Conservation (phyloP, 23 tunicate species). For the Ciona savignyi region DNA sequence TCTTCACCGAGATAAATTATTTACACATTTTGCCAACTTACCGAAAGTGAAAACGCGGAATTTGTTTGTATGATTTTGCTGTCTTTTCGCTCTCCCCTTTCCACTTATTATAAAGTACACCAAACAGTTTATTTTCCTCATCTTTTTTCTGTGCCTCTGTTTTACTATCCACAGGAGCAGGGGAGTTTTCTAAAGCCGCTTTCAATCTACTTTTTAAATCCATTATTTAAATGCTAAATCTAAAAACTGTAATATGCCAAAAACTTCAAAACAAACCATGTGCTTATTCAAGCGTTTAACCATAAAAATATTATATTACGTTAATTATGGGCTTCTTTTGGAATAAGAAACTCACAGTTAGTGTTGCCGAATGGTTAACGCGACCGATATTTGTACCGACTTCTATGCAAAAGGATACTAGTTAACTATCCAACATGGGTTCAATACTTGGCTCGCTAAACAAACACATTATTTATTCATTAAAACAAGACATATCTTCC, state of each 20-base stretch:
- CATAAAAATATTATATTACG: no score
- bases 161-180: not conserved
- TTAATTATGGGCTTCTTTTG: no score
- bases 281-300: not conserved
- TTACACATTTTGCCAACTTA: no score
- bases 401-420: no score
- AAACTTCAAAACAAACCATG: not conserved
- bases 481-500: no score
- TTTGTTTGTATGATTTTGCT: conserved; percentile 48
- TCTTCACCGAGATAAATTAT: no score
- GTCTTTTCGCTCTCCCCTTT: conserved; percentile 38
- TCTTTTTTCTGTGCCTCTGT: conserved; percentile 26
- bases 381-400: no score
- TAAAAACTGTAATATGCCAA: not conserved
- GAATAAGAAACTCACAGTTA: no score
- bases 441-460: no score
- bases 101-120: conserved; percentile 42
- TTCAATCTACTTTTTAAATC: conserved; percentile 59
- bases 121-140: conserved; percentile 42
- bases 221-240: conserved; percentile 12
- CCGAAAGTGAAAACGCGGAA: conserved; percentile 45
- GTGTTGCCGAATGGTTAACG: no score
- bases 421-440: no score
- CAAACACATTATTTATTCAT: no score
- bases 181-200: conserved; percentile 9